Base-by-base conservation (phyloP, 2,888 invertebrate genomes). In the Ecliptopera silaceata region DNA sequence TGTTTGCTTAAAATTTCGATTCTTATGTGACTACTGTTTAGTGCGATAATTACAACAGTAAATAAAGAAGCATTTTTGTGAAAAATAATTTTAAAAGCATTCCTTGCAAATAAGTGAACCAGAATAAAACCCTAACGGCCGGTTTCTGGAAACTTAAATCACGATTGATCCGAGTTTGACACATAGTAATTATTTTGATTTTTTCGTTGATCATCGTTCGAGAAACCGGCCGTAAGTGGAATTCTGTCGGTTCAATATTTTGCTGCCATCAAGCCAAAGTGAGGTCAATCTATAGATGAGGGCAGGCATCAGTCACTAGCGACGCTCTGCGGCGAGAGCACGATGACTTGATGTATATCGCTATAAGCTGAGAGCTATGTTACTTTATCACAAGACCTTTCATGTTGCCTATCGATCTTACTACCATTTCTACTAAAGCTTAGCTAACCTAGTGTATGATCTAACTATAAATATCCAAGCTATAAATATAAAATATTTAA, bases 251-350 rank as follows among this genome's bases (percentile, higher is more conserved):
- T 38, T 47, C 55, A 50, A 63, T 59, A 59, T 63, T 65, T 63
- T 57, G 55, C 60, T 56, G 76, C 58, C 44, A 36, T 52, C 47
- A 34, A 50, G 49, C 60, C 34, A 57, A 59, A 63, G 61, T 81
- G 78, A 78, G 84, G 84, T 86, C 86, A 85, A 84, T 86, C 79
- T 85, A 86, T 86, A 85, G 85, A 84, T 84, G 80, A 84, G 74
- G 67, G 67, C 85, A 74, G 71, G 69, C 80, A 86, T 88, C 86
- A 81, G 75, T 88, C 85, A 84, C 83, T 66, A 59, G 77, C 73
- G 76, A 72, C 75, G 70, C 69, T 69, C 65, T 50, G 3, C 13
- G 68, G 64, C 53, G 51, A 62, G 62, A 56, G 72, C 78, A 75
- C 80, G 78, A 75, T 67, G 79, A 63, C 70, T 73, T 86, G 85